Base-by-base conservation (phyloP, 2,797 vertebrate genomes). In the Graptemys geographica region DNA sequence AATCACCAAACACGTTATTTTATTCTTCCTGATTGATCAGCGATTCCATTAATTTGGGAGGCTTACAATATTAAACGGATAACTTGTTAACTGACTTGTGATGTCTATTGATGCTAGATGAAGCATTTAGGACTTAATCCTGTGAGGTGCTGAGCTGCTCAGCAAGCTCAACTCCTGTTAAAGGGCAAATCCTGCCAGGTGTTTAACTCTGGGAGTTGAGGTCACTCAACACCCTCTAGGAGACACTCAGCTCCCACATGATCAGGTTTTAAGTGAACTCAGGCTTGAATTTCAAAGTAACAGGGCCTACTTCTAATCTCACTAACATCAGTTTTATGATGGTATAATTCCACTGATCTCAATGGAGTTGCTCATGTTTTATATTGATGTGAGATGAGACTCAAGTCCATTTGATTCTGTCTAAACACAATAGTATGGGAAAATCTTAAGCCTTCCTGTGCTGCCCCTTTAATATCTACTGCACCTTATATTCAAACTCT, bases 201-300 rank as follows among this genome's bases (percentile, higher is more conserved):
- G 69, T 37, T 62, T 33, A 89, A 80, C 5, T 13, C 31, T 0
- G 56, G 49, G 57, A 18, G 25, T 6, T 85, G n/a, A 82, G 21
- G 33, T 76, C 69, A 82, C 79, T 41, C 82, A 31, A 15, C 89
- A 59, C 2, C 9, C 41, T 44, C 16, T 81, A 51, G 11, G 69
- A 19, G 69, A 82, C 89, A 53, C 33, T 79, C 79, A 79, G 55
- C 57, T 11, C 11, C 16, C 25, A 62, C 4, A 56, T 41, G 4
- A 81, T 51, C 84, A 55, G 33, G 86, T 79, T 49, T 56, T 84
- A 87, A 33, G 65, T 4, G 65, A 53, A 47, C 19, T 2, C 72
- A 31, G 18, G 2, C 6, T 28, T 56, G 25, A 27, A 81, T 89
- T 91, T 76, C 31, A 69, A 93, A 69, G 79, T 52, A 93, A 65